Conservation (phyloP, 2,113 vertebrate genomes). For the Chaenogobius annularis region DNA sequence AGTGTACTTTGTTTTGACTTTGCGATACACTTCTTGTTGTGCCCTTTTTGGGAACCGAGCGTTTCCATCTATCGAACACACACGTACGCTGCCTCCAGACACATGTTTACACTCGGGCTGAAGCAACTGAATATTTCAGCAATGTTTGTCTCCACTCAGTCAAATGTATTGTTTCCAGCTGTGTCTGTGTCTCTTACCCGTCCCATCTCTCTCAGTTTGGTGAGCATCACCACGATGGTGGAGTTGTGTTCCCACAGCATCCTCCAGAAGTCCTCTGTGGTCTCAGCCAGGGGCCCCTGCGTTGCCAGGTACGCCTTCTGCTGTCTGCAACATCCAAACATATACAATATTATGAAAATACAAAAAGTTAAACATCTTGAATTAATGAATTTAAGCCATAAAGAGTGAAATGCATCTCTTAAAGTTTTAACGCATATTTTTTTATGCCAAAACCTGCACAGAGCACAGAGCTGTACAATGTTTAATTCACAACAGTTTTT, state of each 20-base stretch:
- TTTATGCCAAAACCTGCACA: too few relatives aligned
- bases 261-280: constrained; percentile 97
- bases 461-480: too few relatives aligned
- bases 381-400: too few relatives aligned
- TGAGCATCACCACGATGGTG: constrained; percentile 97
- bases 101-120: constrained; percentile 25
- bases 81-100: background rate
- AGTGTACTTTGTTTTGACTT: background rate
- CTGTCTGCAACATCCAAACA: constrained; percentile 76
- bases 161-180: background rate
- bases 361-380: too few relatives aligned
- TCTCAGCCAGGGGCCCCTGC: constrained; percentile 92
- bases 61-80: constrained; percentile 20
- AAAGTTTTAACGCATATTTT: too few relatives aligned
- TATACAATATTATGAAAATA: background rate
- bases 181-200: constrained; percentile 75
- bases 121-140: constrained; percentile 52
- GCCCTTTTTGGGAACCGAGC: background rate
- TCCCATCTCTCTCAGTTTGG: constrained; percentile 95
- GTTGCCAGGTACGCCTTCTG: constrained; percentile 97
- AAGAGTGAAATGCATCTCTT: too few relatives aligned
- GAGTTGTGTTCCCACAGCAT: constrained; percentile 99
- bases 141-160: constrained; percentile 8
- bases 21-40: background rate
- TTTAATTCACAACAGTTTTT: too few relatives aligned